A percentile compares a stretch with the other conserved stretches of the same genome.
phyloP scores from a whole-genome alignment of 2,113 vertebrate genomes.

The Pelecanoides urinatrix region DNA sequence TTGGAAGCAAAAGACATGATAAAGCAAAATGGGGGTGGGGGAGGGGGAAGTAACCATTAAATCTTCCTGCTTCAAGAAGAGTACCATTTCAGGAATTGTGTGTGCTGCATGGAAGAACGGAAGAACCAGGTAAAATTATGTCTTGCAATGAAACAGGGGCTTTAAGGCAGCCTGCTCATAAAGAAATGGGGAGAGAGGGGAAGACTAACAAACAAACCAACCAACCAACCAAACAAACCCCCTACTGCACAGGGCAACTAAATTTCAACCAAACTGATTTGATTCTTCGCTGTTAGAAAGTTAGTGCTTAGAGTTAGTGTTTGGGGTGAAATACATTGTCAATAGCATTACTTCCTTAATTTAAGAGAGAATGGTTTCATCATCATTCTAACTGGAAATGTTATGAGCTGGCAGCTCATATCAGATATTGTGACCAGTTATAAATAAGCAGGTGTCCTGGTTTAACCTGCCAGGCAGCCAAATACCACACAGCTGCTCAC shows the following conservation, averaged over 20 bases:
- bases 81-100: not conserved
- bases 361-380: not conserved
- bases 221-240: not conserved
- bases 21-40: not conserved
- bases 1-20: not conserved
- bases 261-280: not conserved
- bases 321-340: not conserved
- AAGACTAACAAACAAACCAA: not conserved
- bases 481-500: no score
- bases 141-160: not conserved
- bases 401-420: not conserved
- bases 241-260: not conserved
- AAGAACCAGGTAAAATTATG: not conserved
- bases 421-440: not conserved
- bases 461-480: no score
- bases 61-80: not conserved
- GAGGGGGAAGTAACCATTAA: not conserved
- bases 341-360: not conserved
- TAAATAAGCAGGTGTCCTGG: no score
- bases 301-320: not conserved
- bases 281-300: not conserved
- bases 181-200: not conserved
- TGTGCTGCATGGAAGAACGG: not conserved
- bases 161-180: not conserved
- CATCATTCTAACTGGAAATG: not conserved